Base-by-base conservation (phyloP, 1,140 invertebrate genomes). In the Idris sp. region DNA sequence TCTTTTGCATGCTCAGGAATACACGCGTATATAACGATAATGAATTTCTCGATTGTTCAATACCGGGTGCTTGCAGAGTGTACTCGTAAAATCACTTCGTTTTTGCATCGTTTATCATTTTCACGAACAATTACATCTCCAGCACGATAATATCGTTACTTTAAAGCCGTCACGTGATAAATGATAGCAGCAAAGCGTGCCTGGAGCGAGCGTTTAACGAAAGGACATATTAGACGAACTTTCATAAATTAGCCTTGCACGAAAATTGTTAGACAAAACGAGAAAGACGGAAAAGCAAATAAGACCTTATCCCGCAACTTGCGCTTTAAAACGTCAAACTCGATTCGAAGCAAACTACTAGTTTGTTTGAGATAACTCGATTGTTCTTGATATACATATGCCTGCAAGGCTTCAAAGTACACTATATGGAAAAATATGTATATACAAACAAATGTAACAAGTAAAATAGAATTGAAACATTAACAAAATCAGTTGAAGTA, bases 201-300 rank as follows among this genome's bases (percentile, higher is more conserved):
- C 62, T 51, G 73, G 44, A 28, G 56, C 51, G 43, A 54, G 43
- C 51, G 78, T 81, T 78, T 75, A 78, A 59, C 79, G 77, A 77
- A 81, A 77, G 67, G 79, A 78, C 76, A 68, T 82, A 82, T 82
- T 83, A 83, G 76, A 44, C 56, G 51, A 74, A 53, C 77, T 83
- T 80, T 74, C 80, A 75, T 76, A 84, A 83, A 84, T 84, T 83
- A 82, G 79, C 78, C 81, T 83, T 79, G 58, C 69, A 44, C 61
- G 72, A 59, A 64, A 78, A 80, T 79, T 59, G 67, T 78, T 78
- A 68, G 61, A 51, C 41, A 16, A 36, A 28, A 30, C 11, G 41
- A 59, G 31, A 48, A 25, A 43, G 44, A 46, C 31, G 18, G n/a
- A 16, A 54, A 36, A 48, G 14, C 48, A 35, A 72, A 48, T 62